A percentile compares a stretch with the other conserved stretches of the same genome.
Conservation (phyloP, 1,140 invertebrate species). For the Diploscapter pachys region DNA sequence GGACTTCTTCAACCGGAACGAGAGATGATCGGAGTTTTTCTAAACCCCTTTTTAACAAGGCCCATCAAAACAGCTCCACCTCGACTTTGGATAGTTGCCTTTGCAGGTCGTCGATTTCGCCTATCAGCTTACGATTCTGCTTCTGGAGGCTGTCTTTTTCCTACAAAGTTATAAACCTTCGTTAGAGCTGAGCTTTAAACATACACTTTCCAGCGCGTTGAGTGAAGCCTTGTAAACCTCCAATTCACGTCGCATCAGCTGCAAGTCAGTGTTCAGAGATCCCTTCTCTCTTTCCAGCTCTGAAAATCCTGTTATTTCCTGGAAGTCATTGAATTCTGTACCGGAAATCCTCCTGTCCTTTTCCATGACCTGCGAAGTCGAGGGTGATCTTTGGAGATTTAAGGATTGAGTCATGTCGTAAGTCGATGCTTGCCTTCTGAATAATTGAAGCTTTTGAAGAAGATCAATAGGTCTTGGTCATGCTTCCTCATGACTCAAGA, state of each 20-base stretch:
- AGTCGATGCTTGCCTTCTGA: too few relatives aligned
- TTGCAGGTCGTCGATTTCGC: constrained; percentile 12
- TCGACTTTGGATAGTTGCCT: constrained; percentile 4
- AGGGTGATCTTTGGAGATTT: constrained; percentile 18
- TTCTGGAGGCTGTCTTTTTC: constrained; percentile 22
- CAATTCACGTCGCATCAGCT: constrained; percentile 44
- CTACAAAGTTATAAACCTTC: constrained; percentile 1
- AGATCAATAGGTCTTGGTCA: too few relatives aligned
- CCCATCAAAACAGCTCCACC: too few relatives aligned
- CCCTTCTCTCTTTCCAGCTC: not conserved
- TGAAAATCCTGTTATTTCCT: too few relatives aligned
- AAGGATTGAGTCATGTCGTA: too few relatives aligned
- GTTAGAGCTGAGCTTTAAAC: not conserved
- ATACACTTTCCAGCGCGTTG: constrained; percentile 43
- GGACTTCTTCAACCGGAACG: constrained; percentile 23
- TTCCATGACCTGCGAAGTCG: constrained; percentile 22
- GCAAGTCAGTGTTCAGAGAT: constrained; percentile 39
- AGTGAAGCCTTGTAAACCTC: constrained; percentile 50
- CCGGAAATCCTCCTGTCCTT: constrained; percentile 17
- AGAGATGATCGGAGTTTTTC: constrained; percentile 20
- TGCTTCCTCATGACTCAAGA: too few relatives aligned
- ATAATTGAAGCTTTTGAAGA: too few relatives aligned
- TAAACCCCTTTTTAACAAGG: too few relatives aligned
- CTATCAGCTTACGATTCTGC: not conserved
- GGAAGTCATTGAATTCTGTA: too few relatives aligned